Evolutionary conservation across 2,113 vertebrate species (phyloP), one percentile per base, ranked within the genome.

Genomic region (Gambusia holbrooki): DNA sequence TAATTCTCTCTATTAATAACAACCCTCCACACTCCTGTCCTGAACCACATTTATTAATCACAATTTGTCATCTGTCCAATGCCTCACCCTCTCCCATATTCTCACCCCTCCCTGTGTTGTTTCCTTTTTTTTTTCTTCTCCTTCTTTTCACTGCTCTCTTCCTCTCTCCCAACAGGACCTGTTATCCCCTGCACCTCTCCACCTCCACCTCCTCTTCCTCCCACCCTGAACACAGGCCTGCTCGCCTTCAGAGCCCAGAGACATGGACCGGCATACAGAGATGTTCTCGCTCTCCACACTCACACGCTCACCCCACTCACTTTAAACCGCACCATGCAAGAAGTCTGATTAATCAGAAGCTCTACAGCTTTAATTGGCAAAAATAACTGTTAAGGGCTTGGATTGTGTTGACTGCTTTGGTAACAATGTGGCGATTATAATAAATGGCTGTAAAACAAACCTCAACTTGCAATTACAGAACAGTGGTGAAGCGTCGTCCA

Each of bases 1-100:
- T 94, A 93, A 95, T 94, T 94, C 93, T 94, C 92, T 93, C 94
- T 94, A 95, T 95, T 95, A 95, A 95, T 94, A 95, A 94, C 90
- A 92, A 90, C 91, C 89, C 89, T 92, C 89, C 90, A 92, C 93
- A 93, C 91, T 92, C 89, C 90, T 73, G 73, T 91, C 93, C 93
- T 84, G 84, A 93, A 95, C 89, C 93, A 93, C 93, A 93, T 94
- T 95, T 95, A 95, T 95, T 95, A 94, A 95, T 95, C 94, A 95
- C 94, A 94, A 95, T 95, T 95, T 95, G 94, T 95, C 94, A 94
- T 93, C 92, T 92, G 92, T 93, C 94, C 89, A 14, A 87, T 62
- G 88, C 91, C 92, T 92, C 91, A 84, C 72, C 82, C 76, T 70
- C 88, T 82, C 83, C 73, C 48, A 66, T 71, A 72, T 79, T 48